phyloP scores from a whole-genome alignment of 37 sponge, comb jelly and placozoan genomes.

The Trichoplax adhaerens region DNA sequence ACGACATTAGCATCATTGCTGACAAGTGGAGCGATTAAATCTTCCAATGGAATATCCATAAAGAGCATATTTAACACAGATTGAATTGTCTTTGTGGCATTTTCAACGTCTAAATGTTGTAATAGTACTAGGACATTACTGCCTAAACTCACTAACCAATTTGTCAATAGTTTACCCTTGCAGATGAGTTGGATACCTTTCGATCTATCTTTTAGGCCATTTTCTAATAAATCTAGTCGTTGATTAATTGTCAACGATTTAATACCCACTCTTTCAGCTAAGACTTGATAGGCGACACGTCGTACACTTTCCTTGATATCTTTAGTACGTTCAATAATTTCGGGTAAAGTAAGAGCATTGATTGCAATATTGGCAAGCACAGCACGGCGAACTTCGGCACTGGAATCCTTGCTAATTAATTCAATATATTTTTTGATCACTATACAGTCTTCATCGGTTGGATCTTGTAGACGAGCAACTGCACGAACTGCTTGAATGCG shows the following conservation, averaged over 20 bases:
- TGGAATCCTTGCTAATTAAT: constrained; percentile 24
- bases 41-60: not conserved
- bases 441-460: constrained; percentile 22
- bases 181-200: constrained; percentile 30
- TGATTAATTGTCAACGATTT: constrained; percentile 33
- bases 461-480: constrained; percentile 27
- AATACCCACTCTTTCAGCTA: constrained; percentile 38
- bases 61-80: not conserved
- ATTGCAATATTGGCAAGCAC: constrained; percentile 16
- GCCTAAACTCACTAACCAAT: constrained; percentile 27
- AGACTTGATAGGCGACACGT: constrained; percentile 19
- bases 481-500: constrained; percentile 3
- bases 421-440: constrained; percentile 12
- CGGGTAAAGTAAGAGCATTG: constrained; percentile 13
- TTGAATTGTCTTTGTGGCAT: constrained; percentile 19
- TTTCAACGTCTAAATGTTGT: constrained; percentile 45
- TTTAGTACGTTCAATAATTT: constrained; percentile 40
- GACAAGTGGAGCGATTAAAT: constrained; percentile 13
- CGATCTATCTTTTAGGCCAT: constrained; percentile 33
- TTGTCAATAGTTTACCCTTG: constrained; percentile 29
- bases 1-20: constrained; percentile 23
- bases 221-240: constrained; percentile 29
- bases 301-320: constrained; percentile 44
- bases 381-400: constrained; percentile 37
- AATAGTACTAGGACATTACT: constrained; percentile 46